Evolutionary conservation across 2,113 vertebrate genomes (phyloP).

Genomic region (Arvicanthis niloticus): DNA sequence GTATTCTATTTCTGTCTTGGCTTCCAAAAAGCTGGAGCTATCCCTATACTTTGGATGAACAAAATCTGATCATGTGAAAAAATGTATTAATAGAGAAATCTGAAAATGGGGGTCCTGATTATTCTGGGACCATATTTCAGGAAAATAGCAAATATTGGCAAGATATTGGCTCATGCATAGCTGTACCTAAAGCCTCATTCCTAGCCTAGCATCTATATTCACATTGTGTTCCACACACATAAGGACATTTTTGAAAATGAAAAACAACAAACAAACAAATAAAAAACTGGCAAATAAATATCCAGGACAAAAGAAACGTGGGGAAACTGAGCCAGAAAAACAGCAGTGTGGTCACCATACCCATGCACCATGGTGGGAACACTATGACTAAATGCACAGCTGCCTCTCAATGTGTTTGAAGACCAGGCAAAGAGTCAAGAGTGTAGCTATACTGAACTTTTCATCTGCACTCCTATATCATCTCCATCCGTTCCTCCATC

Average conservation of each 20-base stretch:
- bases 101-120: neutral
- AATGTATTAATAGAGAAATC: neutral
- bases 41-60: neutral
- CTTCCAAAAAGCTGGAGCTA: neutral
- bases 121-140: neutral
- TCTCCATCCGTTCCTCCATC: neutral
- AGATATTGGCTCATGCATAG: neutral
- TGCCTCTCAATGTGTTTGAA: neutral
- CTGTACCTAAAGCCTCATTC: neutral
- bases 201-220: neutral
- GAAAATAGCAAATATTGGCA: conserved; percentile 20
- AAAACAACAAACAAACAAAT: neutral
- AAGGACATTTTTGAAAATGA: neutral
- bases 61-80: neutral
- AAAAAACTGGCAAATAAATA: neutral
- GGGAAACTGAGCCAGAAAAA: neutral
- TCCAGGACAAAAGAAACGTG: neutral
- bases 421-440: neutral
- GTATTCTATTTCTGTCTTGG: neutral
- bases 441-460: neutral
- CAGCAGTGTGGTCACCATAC: neutral
- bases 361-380: neutral
- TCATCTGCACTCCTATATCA: neutral
- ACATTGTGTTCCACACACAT: neutral
- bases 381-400: neutral